Percentiles rank a stretch among this genome's conserved stretches.
Evolutionary conservation across 30 jellyfish, hydroid and myxozoan species (phyloP).

Genomic region (Aurelia coerulea): DNA sequence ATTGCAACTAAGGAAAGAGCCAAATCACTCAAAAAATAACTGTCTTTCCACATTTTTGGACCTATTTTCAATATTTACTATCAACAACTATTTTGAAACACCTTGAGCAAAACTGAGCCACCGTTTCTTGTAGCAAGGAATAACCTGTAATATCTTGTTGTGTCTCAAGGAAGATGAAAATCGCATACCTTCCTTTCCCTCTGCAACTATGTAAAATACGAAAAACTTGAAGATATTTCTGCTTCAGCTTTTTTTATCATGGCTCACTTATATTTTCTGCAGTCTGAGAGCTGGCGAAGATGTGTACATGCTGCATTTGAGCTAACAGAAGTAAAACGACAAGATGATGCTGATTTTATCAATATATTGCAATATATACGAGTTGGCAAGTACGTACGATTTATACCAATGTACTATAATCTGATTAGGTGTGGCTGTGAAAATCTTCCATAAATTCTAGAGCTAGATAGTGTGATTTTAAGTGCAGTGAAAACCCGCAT

Average conservation of each 20-base stretch:
- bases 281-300: slow-evolving; percentile 95
- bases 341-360: slow-evolving; percentile 88
- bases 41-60: too few species aligned
- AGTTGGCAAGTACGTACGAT: slow-evolving; percentile 86
- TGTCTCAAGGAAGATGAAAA: too few species aligned
- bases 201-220: neutral
- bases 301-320: slow-evolving; percentile 77
- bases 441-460: too few species aligned
- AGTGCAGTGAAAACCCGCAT: too few species aligned
- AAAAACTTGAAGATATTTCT: neutral
- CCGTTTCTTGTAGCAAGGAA: neutral
- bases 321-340: slow-evolving; percentile 89
- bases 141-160: neutral
- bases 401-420: too few species aligned
- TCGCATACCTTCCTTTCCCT: neutral
- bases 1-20: too few species aligned
- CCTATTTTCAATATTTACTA: too few species aligned
- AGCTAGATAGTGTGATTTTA: too few species aligned
- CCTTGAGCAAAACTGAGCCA: too few species aligned
- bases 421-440: too few species aligned
- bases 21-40: too few species aligned
- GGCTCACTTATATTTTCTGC: neutral
- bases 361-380: slow-evolving; percentile 83
- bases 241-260: neutral
- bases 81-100: too few species aligned